Evolutionary conservation across 1,140 invertebrate genomes (phyloP).

Genomic region (Hyphantria cunea): DNA sequence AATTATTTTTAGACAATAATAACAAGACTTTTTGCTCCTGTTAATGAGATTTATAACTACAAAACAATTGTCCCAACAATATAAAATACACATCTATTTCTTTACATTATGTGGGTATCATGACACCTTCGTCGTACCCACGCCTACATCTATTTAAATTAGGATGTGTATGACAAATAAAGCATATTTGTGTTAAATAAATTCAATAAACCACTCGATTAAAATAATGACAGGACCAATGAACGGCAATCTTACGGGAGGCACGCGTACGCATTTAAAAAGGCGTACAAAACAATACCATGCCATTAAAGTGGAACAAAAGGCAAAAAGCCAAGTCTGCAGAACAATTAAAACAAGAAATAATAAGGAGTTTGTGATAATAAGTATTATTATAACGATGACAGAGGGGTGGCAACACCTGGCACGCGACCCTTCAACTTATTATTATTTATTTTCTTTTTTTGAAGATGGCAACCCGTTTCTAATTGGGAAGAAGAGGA

Average conservation of each 20-base stretch:
- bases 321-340: slow-evolving; percentile 76
- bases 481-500: slow-evolving; percentile 13
- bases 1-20: too few relatives aligned
- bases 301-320: slow-evolving; percentile 79
- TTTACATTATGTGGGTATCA: too few relatives aligned
- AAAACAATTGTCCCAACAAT: too few relatives aligned
- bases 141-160: too few relatives aligned
- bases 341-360: slow-evolving; percentile 81
- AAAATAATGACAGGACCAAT: slow-evolving; percentile 6
- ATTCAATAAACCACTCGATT: too few relatives aligned
- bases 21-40: too few relatives aligned
- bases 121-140: too few relatives aligned
- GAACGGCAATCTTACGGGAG: slow-evolving; percentile 45
- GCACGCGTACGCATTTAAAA: slow-evolving; percentile 70
- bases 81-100: too few relatives aligned
- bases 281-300: slow-evolving; percentile 69
- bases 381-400: slow-evolving; percentile 77
- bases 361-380: slow-evolving; percentile 79
- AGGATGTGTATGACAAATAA: too few relatives aligned
- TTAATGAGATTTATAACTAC: too few relatives aligned
- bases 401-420: slow-evolving; percentile 64
- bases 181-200: too few relatives aligned
- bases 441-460: slow-evolving; percentile 12
- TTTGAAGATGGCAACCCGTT: slow-evolving; percentile 5
- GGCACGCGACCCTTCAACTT: slow-evolving; percentile 53